Conservation (phyloP, 2,113 vertebrate genomes). For the Seriola aureovittata region DNA sequence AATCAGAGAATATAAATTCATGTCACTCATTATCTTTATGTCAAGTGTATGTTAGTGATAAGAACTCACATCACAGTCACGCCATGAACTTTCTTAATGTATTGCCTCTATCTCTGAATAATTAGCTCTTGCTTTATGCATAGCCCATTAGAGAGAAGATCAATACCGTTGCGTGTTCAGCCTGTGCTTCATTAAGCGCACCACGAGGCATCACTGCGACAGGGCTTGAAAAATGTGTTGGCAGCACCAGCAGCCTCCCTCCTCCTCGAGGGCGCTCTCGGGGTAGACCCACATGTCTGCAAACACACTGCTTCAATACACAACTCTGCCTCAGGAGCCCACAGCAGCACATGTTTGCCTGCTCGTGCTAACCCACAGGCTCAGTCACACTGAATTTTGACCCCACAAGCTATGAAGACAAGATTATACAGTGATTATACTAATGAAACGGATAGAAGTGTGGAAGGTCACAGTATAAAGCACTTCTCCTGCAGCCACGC, state of each 20-base stretch:
- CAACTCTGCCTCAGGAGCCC: constrained; percentile 1
- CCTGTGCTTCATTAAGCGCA: constrained; percentile 66
- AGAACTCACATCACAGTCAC: not conserved
- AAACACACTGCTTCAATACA: constrained; percentile 16
- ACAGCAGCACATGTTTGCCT: constrained; percentile 12
- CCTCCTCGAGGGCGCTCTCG: not conserved
- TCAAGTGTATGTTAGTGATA: not conserved
- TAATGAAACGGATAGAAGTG: constrained; percentile 34
- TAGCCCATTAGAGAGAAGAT: constrained; percentile 56
- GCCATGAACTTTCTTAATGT: constrained; percentile 14
- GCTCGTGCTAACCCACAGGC: constrained; percentile 10
- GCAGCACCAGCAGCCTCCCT: constrained; percentile 20
- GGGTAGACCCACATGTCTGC: constrained; percentile 36
- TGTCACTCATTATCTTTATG: not conserved
- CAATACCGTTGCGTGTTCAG: constrained; percentile 62
- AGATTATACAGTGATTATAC: constrained; percentile 33
- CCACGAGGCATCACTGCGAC: constrained; percentile 34
- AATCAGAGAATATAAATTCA: not conserved
- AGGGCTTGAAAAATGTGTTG: constrained; percentile 41
- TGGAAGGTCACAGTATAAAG: not conserved
- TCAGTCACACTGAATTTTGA: constrained; percentile 20
- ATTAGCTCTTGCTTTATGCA: constrained; percentile 54
- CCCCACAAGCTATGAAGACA: constrained; percentile 2
- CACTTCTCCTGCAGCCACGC: constrained; percentile 17
- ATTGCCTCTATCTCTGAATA: constrained; percentile 27